These are phyloP conservation scores for Hippocampus zosterae DNA, from an alignment of 2,113 vertebrate genomes.

Conservation along the genomic window DNA sequence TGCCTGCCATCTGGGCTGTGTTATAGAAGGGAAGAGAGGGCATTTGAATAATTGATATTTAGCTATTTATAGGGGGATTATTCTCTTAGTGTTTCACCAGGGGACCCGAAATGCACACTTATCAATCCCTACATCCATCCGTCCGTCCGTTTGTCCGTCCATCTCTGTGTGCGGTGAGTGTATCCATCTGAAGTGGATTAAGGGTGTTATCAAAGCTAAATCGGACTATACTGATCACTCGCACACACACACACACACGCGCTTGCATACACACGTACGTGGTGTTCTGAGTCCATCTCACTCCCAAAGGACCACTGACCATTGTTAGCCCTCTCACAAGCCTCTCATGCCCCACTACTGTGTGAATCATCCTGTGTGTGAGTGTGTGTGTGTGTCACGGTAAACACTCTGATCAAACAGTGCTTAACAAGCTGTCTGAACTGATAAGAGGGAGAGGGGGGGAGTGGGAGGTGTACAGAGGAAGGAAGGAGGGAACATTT, in stretches of 20 bases:
- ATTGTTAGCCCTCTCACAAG: slow-evolving; percentile 64
- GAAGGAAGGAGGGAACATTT: slow-evolving; percentile 45
- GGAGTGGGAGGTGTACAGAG: slow-evolving; percentile 54
- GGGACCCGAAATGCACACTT: slow-evolving; percentile 16
- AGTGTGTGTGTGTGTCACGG: slow-evolving; percentile 42
- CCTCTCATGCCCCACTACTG: slow-evolving; percentile 42
- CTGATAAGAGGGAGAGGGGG: slow-evolving; percentile 70
- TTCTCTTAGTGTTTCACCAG: slow-evolving; percentile 58
- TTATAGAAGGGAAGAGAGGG: slow-evolving; percentile 60
- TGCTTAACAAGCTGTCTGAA: slow-evolving; percentile 74
- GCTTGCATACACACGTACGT: slow-evolving; percentile 11
- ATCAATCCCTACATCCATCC: slow-evolving; percentile 20
- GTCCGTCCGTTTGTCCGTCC: slow-evolving; percentile 5
- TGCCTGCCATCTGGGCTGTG: slow-evolving; percentile 65
- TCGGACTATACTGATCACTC: slow-evolving; percentile 53
- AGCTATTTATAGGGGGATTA: slow-evolving; percentile 70
- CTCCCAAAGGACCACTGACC: slow-evolving; percentile 64
- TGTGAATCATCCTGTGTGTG: slow-evolving; percentile 33
- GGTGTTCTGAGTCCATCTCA: slow-evolving; percentile 50
- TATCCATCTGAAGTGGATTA: slow-evolving; percentile 68
- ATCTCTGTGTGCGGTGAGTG: slow-evolving; percentile 46
- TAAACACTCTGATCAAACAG: slow-evolving; percentile 80
- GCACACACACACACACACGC: slow-evolving; percentile 1
- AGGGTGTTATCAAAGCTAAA: slow-evolving; percentile 63
- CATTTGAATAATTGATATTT: slow-evolving; percentile 73